phyloP scores from a whole-genome alignment of 2,888 invertebrate genomes.

The Ellobium chinense region DNA sequence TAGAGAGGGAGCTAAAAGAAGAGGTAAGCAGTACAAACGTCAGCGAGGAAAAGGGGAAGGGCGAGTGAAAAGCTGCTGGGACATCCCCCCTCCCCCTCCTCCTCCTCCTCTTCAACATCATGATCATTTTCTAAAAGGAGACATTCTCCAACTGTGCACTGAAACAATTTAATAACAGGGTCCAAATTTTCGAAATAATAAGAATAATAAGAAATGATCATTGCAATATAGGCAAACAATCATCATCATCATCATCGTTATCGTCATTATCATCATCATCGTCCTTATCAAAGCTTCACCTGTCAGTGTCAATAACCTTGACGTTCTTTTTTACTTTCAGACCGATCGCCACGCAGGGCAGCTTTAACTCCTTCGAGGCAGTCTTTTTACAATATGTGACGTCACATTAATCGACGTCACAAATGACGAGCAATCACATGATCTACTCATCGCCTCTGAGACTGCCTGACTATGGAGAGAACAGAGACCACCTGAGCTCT shows the following conservation, averaged over 20 bases:
- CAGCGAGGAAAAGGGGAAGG: not conserved
- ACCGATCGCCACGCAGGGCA: not conserved
- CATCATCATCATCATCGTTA: not conserved
- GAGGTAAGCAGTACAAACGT: not conserved
- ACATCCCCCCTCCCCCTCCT: not conserved
- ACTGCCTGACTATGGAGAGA: not conserved
- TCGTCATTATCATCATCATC: not conserved
- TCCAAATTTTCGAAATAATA: not conserved
- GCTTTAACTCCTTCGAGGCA: not conserved
- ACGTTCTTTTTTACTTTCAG: not conserved
- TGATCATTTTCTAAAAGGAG: not conserved
- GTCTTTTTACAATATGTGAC: not conserved
- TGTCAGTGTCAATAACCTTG: no score
- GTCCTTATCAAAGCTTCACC: no score
- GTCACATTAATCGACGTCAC: not conserved
- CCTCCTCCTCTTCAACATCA: not conserved
- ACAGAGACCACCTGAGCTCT: not conserved
- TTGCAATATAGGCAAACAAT: not conserved
- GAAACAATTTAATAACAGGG: not conserved
- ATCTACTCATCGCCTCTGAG: not conserved
- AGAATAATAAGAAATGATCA: not conserved
- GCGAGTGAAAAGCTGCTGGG: not conserved
- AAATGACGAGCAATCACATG: not conserved
- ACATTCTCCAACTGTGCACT: not conserved
- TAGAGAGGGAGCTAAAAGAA: not conserved